Evolutionary conservation across 2,113 vertebrate genomes (phyloP).

Genomic region (Xyliphius kryptos): DNA sequence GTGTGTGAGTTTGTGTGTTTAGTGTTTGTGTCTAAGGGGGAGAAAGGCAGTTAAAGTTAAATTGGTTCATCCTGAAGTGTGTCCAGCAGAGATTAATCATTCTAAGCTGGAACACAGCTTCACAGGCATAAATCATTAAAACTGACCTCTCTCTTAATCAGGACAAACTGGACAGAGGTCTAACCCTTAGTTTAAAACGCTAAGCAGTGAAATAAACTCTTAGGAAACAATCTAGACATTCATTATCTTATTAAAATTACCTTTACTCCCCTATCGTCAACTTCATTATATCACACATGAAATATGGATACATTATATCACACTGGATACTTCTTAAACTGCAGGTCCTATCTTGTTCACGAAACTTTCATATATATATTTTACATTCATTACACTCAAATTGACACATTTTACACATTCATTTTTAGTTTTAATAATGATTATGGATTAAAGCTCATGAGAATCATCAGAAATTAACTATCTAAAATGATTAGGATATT

Average conservation of each 20-base stretch:
- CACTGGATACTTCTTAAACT: too few relatives aligned
- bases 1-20: too few relatives aligned
- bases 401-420: too few relatives aligned
- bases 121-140: conserved; percentile 67
- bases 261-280: not conserved
- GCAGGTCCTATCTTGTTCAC: too few relatives aligned
- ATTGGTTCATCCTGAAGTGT: conserved; percentile 69
- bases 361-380: too few relatives aligned
- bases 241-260: not conserved
- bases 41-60: conserved; percentile 68
- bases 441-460: too few relatives aligned
- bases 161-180: conserved; percentile 11
- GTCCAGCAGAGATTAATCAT: conserved; percentile 77
- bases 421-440: too few relatives aligned
- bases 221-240: not conserved
- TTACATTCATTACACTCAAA: too few relatives aligned
- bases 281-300: too few relatives aligned
- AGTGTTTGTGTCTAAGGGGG: conserved; percentile 36
- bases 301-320: too few relatives aligned
- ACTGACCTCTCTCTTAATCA: conserved; percentile 53
- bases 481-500: too few relatives aligned
- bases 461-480: too few relatives aligned
- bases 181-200: not conserved
- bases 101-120: conserved; percentile 62
- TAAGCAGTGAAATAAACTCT: conserved; percentile 1